These are phyloP conservation scores for Mirounga angustirostris DNA, from an alignment of 2,113 vertebrate species.

Conservation along the genomic window DNA sequence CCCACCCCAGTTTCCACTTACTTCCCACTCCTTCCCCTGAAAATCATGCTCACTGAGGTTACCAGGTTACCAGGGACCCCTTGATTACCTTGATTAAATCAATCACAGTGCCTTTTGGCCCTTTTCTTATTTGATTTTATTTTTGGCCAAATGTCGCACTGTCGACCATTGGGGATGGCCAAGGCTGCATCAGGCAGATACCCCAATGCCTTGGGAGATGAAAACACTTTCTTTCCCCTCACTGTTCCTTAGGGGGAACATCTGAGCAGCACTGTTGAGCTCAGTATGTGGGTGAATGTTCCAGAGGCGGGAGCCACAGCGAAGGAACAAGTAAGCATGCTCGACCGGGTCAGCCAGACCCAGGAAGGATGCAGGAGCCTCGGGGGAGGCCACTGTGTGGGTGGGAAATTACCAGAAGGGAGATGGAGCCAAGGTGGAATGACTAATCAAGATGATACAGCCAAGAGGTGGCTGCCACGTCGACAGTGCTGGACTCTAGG, in stretches of 20 bases:
- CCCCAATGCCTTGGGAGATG: not conserved
- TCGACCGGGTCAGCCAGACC: not conserved
- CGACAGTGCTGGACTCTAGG: not conserved
- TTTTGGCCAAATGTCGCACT: not conserved
- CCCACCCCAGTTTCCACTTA: not conserved
- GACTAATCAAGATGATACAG: constrained; percentile 5
- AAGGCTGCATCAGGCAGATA: not conserved
- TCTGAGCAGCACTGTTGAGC: not conserved
- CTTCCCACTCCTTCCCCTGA: not conserved
- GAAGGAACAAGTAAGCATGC: not conserved
- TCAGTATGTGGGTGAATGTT: too few relatives aligned
- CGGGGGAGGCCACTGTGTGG: rapidly evolving
- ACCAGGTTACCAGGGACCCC: not conserved
- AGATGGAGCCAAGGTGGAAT: constrained; percentile 33
- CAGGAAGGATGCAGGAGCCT: not conserved
- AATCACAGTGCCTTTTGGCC: not conserved
- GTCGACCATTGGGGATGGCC: not conserved
- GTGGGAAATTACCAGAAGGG: constrained; percentile 65
- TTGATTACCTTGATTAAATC: not conserved
- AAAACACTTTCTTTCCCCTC: not conserved
- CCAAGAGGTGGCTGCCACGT: not conserved
- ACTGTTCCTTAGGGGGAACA: not conserved
- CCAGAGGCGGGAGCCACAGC: not conserved
- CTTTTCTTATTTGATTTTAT: not conserved
- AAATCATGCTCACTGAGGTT: not conserved